Conservation (phyloP, 2,888 invertebrate species). For the Lingula anatina region DNA sequence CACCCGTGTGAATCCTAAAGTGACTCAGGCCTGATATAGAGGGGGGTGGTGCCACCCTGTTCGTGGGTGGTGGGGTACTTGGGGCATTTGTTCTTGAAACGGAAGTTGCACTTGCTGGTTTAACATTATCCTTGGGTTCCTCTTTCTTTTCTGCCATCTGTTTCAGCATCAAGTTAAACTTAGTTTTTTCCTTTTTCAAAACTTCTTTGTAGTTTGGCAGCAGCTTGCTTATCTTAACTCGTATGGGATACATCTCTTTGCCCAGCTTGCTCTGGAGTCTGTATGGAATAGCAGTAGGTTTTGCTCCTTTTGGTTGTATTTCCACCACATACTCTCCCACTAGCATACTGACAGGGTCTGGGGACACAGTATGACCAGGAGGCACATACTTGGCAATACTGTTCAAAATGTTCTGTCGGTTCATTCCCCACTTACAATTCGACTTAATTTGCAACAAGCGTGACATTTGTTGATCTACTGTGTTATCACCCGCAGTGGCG, state of each 20-base stretch:
- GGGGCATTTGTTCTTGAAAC: no score
- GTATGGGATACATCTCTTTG: constrained; percentile 32
- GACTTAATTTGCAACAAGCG: constrained; percentile 40
- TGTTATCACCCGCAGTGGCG: no score
- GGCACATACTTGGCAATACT: constrained; percentile 27
- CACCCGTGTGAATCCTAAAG: constrained; percentile 8
- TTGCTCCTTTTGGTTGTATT: constrained; percentile 30
- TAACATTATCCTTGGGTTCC: no score
- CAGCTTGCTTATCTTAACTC: constrained; percentile 28
- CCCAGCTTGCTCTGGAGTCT: constrained; percentile 24
- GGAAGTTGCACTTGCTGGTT: no score
- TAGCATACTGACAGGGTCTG: constrained; percentile 14
- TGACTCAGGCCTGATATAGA: constrained; percentile 11
- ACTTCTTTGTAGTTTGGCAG: not conserved
- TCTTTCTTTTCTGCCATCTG: not conserved
- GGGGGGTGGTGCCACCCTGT: not conserved
- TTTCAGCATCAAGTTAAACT: not conserved
- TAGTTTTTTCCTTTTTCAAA: not conserved
- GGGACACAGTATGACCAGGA: constrained; percentile 18
- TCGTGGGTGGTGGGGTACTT: not conserved
- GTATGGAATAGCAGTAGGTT: constrained; percentile 30
- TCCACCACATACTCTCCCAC: constrained; percentile 26
- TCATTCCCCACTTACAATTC: constrained; percentile 36
- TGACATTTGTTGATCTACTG: no score
- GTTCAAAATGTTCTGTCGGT: constrained; percentile 30